Base-by-base conservation (phyloP, 53 echinoderm and acorn worm genomes). In the Astropecten irregularis region DNA sequence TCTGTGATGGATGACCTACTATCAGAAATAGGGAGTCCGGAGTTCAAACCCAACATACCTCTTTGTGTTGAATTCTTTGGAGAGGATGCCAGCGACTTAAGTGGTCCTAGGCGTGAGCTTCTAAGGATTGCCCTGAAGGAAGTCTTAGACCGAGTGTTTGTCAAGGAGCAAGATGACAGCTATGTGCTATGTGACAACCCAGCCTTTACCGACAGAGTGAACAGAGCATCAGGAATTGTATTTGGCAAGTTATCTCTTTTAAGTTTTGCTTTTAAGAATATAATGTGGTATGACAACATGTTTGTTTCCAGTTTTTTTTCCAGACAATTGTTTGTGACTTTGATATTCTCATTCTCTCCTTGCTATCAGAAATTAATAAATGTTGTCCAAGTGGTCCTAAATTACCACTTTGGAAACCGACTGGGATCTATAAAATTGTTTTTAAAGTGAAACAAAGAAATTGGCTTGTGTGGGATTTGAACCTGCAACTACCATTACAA, bases 1-100 rank as follows among this genome's bases (percentile, higher is more conserved):
- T 53, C 53, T 53, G 53, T 53, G 18, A 53, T 53, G 53, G 53
- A 53, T 53, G 53, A 53, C n/a, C 53, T 53, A 53, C 53, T 53
- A 10, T 53, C 53, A 53, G 53, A 53, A 53, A 19, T 53, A 53
- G n/a, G 53, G 53, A 19, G 16, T 53, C n/a, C n/a, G n/a, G 2
- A 56, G 1, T 56, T 56, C 25, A 56, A 6, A 25, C 20, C 25
- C 21, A 56, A 56, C 26, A 56, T 56, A 1, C 21, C 56, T 21
- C 26, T 56, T 9, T 56, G 26, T 56, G 56, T 56, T 2, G 26
- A 56, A 3, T 56, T 56, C 22, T 56, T 56, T 56, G 56, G 20
- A 56, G 56, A 56, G 26, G 56, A 56, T 22, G 56, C 20, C 2
- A 56, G 56, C 26, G 20, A 56, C 56, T 56, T 56, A 25, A 25